Evolutionary conservation across 2,888 invertebrate species (phyloP), one percentile per base, ranked within the genome.

Genomic region (Melanotus villosus): DNA sequence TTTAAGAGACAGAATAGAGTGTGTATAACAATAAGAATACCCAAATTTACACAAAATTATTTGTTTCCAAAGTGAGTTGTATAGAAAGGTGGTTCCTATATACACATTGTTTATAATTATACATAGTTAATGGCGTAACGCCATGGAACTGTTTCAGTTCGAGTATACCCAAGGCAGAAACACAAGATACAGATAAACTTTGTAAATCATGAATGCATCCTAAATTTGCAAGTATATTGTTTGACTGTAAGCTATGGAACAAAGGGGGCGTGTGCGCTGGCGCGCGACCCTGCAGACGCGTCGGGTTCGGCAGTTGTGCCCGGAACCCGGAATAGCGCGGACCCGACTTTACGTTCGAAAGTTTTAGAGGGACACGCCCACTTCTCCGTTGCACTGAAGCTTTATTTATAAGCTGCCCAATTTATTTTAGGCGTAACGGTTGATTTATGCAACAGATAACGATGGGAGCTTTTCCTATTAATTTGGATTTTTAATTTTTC

Each of bases 191-290:
- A 65, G 65, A 69, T 69, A 69, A 59, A 69, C 68, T 65, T 54
- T 64, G 68, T 60, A 69, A 69, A 69, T 65, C 68, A 69, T 69
- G 65, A 69, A 69, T 69, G 65, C 68, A 69, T 60, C 64, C 65
- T 59, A 64, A 69, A 69, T 69, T 69, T 69, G 65, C 68, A 69
- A 69, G 68, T 69, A 69, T 69, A 69, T 69, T 69, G 69, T 69
- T 69, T 69, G 65, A 65, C 69, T 65, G 65, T 65, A 69, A 65
- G 65, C 65, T 57, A 65, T 50, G 62, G 69, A 69, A 65, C 69
- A 69, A 69, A 69, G 62, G 65, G 69, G 69, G 69, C 50, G 69
- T 69, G 69, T 69, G 69, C 65, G 69, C 69, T 65, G 65, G 65
- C 65, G 69, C 69, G 69, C 69, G 65, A 65, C 69, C 69, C 65